Base-by-base conservation (phyloP, 2,888 invertebrate species). In the Ophraella communa region DNA sequence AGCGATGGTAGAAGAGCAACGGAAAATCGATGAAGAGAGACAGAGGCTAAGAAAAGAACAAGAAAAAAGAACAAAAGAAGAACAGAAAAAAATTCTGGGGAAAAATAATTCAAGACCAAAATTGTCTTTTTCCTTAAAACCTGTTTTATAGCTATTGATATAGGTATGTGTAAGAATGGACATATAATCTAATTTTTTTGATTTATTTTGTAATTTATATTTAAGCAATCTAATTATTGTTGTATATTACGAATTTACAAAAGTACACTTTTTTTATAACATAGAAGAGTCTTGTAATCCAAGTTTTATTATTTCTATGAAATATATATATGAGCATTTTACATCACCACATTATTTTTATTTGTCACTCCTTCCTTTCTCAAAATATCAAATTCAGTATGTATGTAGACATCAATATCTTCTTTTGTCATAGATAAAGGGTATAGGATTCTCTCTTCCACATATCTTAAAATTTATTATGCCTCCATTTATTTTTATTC, bases 61-160 rank as follows among this genome's bases (percentile, higher is more conserved):
- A 82, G 95, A 96, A 80, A 94, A 92, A 78, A 89, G 95, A 76
- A 87, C 92, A 65, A 95, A 94, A 84, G 95, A 95, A 82, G 96
- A 97, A 84, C 97, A 98, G 85, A 96, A 95, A 85, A 93, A 95
- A 83, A 97, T 98, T 77, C 87, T 97, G 77, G 97, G 97, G 74
- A 97, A 97, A 87, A 95, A 95, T 83, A 97, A 96, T 86, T 96
- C 96, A 65, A 88, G 97, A 82, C 97, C 97, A 67, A 95, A 95
- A 84, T 85, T 98, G 73, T 96, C 96, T 58, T 98, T 98, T 84
- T 89, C 92, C 56, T 84, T 95, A 73, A 94, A 94, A 83, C 91
- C 93, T 73, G 85, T 85, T 74, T 64, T 71, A 64, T 71, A 71
- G 70, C 68, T 69, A 69, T 62, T 67, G 61, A 58, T 69, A 68